Conservation (phyloP, 2,113 vertebrate genomes). For the Lycaon pictus region DNA sequence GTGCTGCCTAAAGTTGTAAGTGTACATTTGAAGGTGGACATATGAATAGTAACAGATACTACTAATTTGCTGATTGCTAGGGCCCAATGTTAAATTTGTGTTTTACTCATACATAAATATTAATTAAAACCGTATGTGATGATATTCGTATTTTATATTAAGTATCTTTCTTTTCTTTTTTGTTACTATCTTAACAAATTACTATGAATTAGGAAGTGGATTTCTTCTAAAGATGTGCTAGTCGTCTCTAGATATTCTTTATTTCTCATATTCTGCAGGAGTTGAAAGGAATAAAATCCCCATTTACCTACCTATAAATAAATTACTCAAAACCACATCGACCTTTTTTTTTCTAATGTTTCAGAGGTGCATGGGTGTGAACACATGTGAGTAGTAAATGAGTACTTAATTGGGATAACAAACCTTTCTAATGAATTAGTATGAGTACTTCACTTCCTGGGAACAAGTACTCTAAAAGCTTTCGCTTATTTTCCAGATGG, state of each 20-base stretch:
- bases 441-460: neutral
- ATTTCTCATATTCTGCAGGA: neutral
- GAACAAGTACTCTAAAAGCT: slow-evolving; percentile 37
- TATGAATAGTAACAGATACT: neutral
- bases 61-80: neutral
- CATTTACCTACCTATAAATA: neutral
- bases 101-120: slow-evolving; percentile 30
- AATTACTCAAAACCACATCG: neutral
- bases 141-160: neutral
- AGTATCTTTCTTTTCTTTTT: neutral
- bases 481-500: slow-evolving; percentile 90
- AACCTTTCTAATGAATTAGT: neutral
- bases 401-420: neutral
- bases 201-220: slow-evolving; percentile 28
- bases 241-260: neutral
- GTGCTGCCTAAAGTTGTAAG: neutral
- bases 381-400: neutral
- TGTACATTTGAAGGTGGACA: neutral
- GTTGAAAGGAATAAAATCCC: slow-evolving; percentile 13
- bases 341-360: slow-evolving; percentile 36
- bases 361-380: neutral
- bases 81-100: neutral
- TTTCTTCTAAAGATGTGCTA: slow-evolving; percentile 47
- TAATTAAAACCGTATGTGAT: slow-evolving; percentile 5
- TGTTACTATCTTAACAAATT: slow-evolving; percentile 52